Evolutionary conservation across 2,888 invertebrate genomes (phyloP).

Genomic region (Alcis repandata): DNA sequence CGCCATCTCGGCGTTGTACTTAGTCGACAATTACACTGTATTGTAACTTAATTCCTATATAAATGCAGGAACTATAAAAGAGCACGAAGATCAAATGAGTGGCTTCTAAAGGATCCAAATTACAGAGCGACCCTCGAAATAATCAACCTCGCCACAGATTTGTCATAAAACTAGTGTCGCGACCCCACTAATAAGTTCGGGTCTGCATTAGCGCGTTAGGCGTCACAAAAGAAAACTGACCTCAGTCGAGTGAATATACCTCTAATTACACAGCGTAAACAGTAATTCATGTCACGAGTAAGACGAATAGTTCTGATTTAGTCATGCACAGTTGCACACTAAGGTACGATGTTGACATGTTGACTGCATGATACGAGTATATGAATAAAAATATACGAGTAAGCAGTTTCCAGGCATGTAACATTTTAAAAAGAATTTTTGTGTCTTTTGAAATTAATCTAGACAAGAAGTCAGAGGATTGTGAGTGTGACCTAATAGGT

Average conservation of each 20-base stretch:
- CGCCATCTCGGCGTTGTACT: too few species aligned
- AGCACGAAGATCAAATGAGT: conserved; percentile 15
- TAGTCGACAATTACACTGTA: too few species aligned
- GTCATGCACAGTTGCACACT: conserved; percentile 5
- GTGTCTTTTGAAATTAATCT: too few species aligned
- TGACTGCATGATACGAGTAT: too few species aligned
- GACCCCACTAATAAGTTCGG: conserved; percentile 64
- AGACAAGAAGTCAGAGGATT: too few species aligned
- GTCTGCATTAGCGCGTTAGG: conserved; percentile 65
- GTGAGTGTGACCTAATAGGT: too few species aligned
- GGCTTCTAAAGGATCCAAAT: conserved; percentile 22
- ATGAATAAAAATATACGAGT: too few species aligned
- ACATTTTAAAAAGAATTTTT: too few species aligned
- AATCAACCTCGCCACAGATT: conserved; percentile 24
- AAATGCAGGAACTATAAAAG: neutral
- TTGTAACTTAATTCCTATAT: too few species aligned
- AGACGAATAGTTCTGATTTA: neutral
- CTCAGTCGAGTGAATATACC: conserved; percentile 83
- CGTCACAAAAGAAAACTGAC: conserved; percentile 77
- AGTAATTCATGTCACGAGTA: conserved; percentile 27
- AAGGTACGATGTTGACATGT: too few species aligned
- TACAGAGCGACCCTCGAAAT: conserved; percentile 26
- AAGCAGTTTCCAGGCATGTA: too few species aligned
- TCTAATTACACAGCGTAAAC: conserved; percentile 68
- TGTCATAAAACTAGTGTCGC: conserved; percentile 56